A percentile compares a stretch with the other conserved stretches of the same genome.
Conservation (phyloP, 1,140 invertebrate genomes). For the Drosophila pseudoobscura region DNA sequence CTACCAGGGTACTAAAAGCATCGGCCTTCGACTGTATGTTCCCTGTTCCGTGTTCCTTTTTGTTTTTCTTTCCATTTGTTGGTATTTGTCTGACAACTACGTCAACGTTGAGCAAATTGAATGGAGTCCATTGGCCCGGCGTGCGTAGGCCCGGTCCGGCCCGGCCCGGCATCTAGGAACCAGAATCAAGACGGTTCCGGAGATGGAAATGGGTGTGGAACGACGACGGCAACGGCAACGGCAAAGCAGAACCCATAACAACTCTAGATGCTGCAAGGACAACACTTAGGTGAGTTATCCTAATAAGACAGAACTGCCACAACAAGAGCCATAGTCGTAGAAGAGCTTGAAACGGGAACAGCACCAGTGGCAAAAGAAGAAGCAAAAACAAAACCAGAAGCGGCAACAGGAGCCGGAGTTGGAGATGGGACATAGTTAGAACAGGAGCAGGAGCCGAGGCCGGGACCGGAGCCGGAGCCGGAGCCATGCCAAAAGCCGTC, state of each 20-base stretch:
- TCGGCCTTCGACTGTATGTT: too few relatives aligned
- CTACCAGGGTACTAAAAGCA: too few relatives aligned
- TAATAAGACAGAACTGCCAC: conserved; percentile 58
- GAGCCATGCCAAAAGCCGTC: conserved; percentile 42
- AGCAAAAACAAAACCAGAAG: conserved; percentile 16
- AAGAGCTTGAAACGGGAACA: too few relatives aligned
- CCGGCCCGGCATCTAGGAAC: too few relatives aligned
- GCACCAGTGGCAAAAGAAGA: conserved; percentile 3
- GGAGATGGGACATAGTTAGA: conserved; percentile 6
- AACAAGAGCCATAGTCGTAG: conserved; percentile 7
- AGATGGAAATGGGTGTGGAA: not conserved
- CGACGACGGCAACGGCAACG: too few relatives aligned
- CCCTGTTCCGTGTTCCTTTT: not conserved
- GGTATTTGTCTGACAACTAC: conserved; percentile 25
- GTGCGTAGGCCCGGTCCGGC: too few relatives aligned
- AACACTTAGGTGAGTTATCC: conserved; percentile 29
- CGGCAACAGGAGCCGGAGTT: not conserved
- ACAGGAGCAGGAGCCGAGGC: not conserved
- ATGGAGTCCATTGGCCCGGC: conserved; percentile 25
- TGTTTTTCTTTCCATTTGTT: conserved; percentile 31
- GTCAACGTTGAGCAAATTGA: conserved; percentile 30
- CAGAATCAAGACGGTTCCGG: not conserved
- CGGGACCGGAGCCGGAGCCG: not conserved
- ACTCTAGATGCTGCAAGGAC: not conserved
- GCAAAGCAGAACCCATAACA: not conserved